A percentile compares a stretch with the other conserved stretches of the same genome.
Evolutionary conservation across 2,113 vertebrate genomes (phyloP).

Genomic region (Bungarus multicinctus): DNA sequence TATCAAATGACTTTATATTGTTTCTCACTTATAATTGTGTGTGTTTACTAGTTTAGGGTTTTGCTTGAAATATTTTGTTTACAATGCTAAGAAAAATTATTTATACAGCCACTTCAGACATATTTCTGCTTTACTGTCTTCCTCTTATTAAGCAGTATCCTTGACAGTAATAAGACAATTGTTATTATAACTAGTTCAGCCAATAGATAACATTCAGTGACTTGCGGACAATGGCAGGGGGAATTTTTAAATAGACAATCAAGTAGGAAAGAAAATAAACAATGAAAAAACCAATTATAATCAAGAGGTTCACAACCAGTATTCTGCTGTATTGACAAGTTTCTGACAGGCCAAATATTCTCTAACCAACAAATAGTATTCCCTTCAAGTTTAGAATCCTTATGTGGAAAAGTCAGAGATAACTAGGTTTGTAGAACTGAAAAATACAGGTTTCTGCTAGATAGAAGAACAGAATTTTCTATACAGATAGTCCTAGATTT

Average conservation of each 20-base stretch:
- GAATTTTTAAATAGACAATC: background rate
- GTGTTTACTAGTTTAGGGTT: background rate
- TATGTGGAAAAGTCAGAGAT: background rate
- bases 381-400: background rate
- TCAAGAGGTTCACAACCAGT: background rate
- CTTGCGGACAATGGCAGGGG: background rate
- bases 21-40: background rate
- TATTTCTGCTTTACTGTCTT: background rate
- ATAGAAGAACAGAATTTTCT: background rate
- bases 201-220: background rate
- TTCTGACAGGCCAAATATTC: background rate
- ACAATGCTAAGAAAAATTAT: background rate
- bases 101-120: background rate
- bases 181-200: background rate
- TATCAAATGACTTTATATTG: background rate
- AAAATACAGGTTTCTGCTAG: background rate
- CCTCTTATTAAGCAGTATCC: background rate
- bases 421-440: background rate
- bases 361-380: background rate
- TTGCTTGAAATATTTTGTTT: background rate
- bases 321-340: background rate
- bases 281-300: background rate
- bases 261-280: background rate
- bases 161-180: background rate
- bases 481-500: background rate